phyloP scores from a whole-genome alignment of 2,113 vertebrate genomes.

The Melierax canorus region DNA sequence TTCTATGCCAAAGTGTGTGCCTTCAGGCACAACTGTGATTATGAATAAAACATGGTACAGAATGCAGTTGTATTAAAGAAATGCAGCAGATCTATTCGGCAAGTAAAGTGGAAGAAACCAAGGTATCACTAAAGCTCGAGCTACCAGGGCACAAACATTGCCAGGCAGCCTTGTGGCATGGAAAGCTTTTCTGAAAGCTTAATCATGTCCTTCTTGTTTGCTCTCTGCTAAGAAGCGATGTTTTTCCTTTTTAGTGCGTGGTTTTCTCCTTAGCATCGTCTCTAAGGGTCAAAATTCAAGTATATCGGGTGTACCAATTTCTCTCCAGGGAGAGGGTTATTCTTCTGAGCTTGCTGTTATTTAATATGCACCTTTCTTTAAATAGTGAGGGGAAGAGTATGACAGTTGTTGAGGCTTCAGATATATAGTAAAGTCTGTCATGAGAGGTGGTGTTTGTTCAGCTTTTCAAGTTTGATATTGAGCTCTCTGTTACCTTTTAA shows the following conservation, averaged over 20 bases:
- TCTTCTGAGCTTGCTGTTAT: background rate
- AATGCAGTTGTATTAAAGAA: background rate
- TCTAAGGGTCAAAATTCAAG: background rate
- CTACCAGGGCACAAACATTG: background rate
- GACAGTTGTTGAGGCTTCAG: background rate
- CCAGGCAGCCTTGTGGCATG: background rate
- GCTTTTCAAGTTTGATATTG: background rate
- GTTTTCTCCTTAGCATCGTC: background rate
- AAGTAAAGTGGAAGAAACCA: background rate
- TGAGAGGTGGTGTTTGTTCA: background rate
- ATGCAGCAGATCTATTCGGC: background rate
- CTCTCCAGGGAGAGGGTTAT: background rate
- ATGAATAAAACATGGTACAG: background rate
- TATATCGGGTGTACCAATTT: no score
- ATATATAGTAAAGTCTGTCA: background rate
- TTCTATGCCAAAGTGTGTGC: background rate
- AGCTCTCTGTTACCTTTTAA: background rate
- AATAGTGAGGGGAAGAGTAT: background rate
- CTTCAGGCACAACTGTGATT: background rate
- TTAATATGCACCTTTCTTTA: background rate
- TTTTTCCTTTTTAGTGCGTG: background rate
- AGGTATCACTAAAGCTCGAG: accelerated
- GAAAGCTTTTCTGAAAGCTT: background rate
- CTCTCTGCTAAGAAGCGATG: background rate
- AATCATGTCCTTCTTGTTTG: background rate